phyloP scores from a whole-genome alignment of 2,888 invertebrate species.

The Andricus curvator region DNA sequence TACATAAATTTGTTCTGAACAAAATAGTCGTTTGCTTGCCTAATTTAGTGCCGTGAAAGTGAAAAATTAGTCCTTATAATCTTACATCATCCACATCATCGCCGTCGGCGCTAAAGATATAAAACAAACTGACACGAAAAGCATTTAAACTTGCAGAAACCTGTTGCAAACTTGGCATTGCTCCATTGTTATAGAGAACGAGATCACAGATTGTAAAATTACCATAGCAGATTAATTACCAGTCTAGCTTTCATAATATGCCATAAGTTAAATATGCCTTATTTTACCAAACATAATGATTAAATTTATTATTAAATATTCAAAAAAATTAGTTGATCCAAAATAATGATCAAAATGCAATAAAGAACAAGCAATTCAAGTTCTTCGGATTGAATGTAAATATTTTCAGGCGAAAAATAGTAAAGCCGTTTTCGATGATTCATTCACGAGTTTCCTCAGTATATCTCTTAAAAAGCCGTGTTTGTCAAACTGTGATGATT shows the following conservation, averaged over 20 bases:
- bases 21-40: neutral
- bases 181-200: conserved; percentile 44
- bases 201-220: conserved; percentile 5
- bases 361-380: too few relatives aligned
- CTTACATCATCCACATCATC: neutral
- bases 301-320: neutral
- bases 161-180: conserved; percentile 50
- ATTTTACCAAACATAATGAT: neutral
- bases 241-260: neutral
- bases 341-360: neutral
- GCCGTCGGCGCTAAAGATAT: conserved; percentile 24
- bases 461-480: too few relatives aligned
- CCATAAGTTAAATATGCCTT: neutral
- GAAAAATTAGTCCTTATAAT: conserved; percentile 10
- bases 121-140: conserved; percentile 30
- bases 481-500: neutral
- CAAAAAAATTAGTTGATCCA: neutral
- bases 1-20: neutral
- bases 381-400: neutral
- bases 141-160: conserved; percentile 35
- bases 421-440: too few relatives aligned
- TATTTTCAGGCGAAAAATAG: neutral
- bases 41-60: neutral
- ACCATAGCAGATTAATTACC: neutral
- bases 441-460: too few relatives aligned